Evolutionary conservation across 2,797 vertebrate genomes (phyloP).

Genomic region (Sphaeramia orbicularis): DNA sequence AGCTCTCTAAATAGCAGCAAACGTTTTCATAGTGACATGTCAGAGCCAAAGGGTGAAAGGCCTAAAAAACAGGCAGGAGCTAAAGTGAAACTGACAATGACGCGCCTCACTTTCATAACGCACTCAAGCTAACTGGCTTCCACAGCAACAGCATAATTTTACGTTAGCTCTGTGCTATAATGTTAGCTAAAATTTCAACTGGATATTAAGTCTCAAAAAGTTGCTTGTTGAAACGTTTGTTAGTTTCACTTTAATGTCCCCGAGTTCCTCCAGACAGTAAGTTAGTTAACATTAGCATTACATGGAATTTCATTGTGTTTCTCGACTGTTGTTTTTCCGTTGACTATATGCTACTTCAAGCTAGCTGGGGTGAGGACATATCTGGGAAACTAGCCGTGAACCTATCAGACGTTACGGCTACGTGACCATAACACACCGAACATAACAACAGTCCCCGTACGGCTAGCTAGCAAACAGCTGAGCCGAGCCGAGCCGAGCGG

Average conservation of each 20-base stretch:
- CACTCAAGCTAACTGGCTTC: too few species aligned
- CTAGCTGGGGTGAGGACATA: neutral
- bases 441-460: neutral
- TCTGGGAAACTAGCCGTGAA: constrained; percentile 1
- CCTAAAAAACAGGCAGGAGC: too few species aligned
- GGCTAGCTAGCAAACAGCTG: constrained; percentile 63
- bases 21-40: too few species aligned
- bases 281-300: neutral
- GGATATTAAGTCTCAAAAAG: too few species aligned
- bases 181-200: too few species aligned
- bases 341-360: neutral
- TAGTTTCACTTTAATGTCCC: neutral
- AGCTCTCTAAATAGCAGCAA: neutral
- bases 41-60: too few species aligned
- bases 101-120: too few species aligned
- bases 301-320: neutral
- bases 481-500: constrained; percentile 44
- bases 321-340: neutral
- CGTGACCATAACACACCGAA: constrained; percentile 11
- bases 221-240: neutral
- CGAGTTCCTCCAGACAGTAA: neutral
- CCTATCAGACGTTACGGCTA: neutral
- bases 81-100: too few species aligned
- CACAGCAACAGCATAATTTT: neutral
- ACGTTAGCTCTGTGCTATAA: too few species aligned